Base-by-base conservation (phyloP, 2,113 vertebrate genomes). In the Nyctibius bracteatus region DNA sequence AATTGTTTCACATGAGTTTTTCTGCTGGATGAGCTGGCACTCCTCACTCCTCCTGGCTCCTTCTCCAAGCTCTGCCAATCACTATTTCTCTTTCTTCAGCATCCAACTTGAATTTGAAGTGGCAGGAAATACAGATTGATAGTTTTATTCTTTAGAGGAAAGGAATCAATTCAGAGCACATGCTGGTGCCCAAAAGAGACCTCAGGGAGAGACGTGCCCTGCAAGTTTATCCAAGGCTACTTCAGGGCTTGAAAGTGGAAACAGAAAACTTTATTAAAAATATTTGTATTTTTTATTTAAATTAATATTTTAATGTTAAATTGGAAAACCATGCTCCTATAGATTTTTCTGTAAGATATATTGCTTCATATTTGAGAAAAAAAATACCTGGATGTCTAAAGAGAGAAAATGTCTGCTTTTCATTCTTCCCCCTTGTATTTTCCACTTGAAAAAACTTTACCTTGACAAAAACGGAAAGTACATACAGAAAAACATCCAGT, bases 51-150 rank as follows among this genome's bases (percentile, higher is more conserved):
- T 58, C 47, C 79, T 83, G 63, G 59, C 43, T 94, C 43, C 30
- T 17, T 81, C 58, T 91, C 66, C 77, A 68, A 84, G 52, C 54
- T 95, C 80, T 97, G 86, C 86, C 96, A 94, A 68, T 88, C 85
- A 78, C 46, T 75, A 6, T 18, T 94, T 72, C 84, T 58, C 70
- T 87, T 87, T 59, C 70, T 79, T 86, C 63, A 52, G 47, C 63
- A 81, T 90, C 82, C 52, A 0, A 52, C 59, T 88, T 93, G 35
- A 74, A 81, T 88, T 81, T 92, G 88, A 88, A 86, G 83, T 49
- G 66, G 68, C 78, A 94, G 77, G 65, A 91, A 93, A 79, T 25
- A 61, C 68, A 92, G 68, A 91, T 14, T 61, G 91, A 94, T 79
- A 77, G 57, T 16, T 97, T 96, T 82, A 67, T 67, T 94, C 62